Percentiles rank a stretch among this genome's conserved stretches.
These are phyloP conservation scores for Chrysaora quinquecirrha DNA, from an alignment of 30 jellyfish, hydroid and myxozoan genomes.

Conservation along the genomic window DNA sequence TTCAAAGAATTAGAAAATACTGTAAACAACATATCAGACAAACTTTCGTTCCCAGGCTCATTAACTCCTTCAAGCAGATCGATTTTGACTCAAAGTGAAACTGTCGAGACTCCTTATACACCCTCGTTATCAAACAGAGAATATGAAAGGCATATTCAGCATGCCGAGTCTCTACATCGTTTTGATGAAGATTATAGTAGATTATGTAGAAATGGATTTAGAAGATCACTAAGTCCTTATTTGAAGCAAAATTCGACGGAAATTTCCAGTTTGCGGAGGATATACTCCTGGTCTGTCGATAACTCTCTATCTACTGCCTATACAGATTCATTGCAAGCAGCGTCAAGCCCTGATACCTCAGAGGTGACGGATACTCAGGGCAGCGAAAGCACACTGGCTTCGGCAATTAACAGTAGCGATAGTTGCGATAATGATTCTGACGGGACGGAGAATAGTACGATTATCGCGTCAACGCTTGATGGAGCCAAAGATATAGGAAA, in stretches of 20 bases:
- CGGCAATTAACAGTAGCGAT: no score
- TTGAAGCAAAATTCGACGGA: no score
- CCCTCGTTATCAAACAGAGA: background rate
- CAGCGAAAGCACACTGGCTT: no score
- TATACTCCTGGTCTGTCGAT: no score
- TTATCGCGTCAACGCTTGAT: background rate
- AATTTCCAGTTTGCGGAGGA: no score
- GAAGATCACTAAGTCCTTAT: background rate
- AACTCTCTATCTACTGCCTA: no score
- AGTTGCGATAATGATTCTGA: no score
- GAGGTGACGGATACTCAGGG: no score
- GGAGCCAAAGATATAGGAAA: no score
- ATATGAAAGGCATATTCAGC: background rate
- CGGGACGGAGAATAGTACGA: no score
- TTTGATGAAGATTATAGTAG: background rate
- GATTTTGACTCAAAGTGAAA: background rate
- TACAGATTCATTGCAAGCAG: no score
- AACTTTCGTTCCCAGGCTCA: conserved; percentile 48
- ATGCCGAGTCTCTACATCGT: background rate
- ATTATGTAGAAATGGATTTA: background rate
- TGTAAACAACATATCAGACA: conserved; percentile 48
- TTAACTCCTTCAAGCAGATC: background rate
- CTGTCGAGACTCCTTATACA: background rate
- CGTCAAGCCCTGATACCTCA: no score
- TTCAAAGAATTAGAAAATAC: conserved; percentile 52